Evolutionary conservation across 2,797 vertebrate genomes (phyloP), one percentile per base, ranked within the genome.

Genomic region (Tolypeutes matacus): DNA sequence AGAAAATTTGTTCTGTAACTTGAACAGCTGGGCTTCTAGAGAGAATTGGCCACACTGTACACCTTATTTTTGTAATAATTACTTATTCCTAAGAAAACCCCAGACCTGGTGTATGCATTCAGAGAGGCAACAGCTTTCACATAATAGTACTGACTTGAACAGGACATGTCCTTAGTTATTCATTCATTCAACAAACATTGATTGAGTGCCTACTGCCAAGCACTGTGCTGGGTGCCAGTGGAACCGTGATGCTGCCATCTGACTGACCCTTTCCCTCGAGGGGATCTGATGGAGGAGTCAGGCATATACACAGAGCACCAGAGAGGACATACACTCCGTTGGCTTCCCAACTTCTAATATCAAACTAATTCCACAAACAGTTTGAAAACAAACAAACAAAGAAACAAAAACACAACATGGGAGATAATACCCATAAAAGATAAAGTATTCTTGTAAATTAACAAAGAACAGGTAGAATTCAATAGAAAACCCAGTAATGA

Each of bases 11-110:
- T 34, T 65, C 58, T 69, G 18, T 18, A 94, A 83, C 60, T 73
- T 49, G 27, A 87, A 87, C 25, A 86, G 73, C 73, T 85, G 17
- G 65, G 36, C 51, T 27, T 67, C 46, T 77, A 93, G 62, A 90
- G 70, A 72, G 49, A 84, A 56, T n/a, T 8, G 27, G 46, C 11
- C 64, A 23, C n/a, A 64, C 5, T 5, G 56, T 25, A 46, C 4
- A 84, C 23, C 83, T 85, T 8, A 7, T 53, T 81, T 88, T 60
- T n/a, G n/a, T 90, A 67, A 65, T 83, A 49, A 49, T 70, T 65
- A 92, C 56, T 75, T 39, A 51, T 53, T 96, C 77, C 65, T 51
- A 62, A 73, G 81, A 95, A 95, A 69, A 69, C 51, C 25, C 17
- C n/a, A 76, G 25, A 42, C 18, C 60, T 58, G 90, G 69, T 65